Base-by-base conservation (phyloP, 1,140 invertebrate species). In the Rhopalosiphum padi region DNA sequence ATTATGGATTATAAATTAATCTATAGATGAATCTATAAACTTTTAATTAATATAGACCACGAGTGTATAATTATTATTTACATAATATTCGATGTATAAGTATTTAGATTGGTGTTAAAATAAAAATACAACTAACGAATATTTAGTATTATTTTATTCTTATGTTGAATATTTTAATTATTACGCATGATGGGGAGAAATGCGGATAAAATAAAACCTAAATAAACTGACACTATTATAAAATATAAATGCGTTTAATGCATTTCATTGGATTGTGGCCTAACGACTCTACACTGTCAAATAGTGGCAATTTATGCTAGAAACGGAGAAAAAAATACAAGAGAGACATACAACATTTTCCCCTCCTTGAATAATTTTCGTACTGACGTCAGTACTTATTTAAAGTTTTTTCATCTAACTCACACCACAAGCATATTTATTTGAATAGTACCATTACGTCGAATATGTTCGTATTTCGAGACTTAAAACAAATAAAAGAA, bases 221-320 rank as follows among this genome's bases (percentile, higher is more conserved):
- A 51, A 48, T 88, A 88, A 48, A 51, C 21, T 89, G 11, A 21
- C 18, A n/a, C 35, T 43, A 22, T 60, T 43, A 41, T 90, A 68
- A 90, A 89, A 89, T 60, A 60, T 60, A 60, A 89, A n/a, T 89
- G 6, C n/a, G 30, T 53, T 53, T 89, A 35, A 53, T 89, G n/a
- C 37, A 90, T 60, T 90, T 90, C 88, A 89, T 89, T 89, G 48
- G 88, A 35, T 35, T 37, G 48, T 89, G 35, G 51, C 35, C 51
- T 89, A 55, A 60, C 25, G 35, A 41, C 89, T 60, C 25, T 53
- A 41, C 30, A 30, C 37, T 41, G 88, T 90, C 53, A 90, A 90
- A 90, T 41, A 25, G 25, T 37, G 5, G 53, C 11, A 46, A 90
- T 90, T 43, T 90, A 90, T 55, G 88, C 35, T 23, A 41, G 88